Percentiles rank a stretch among this genome's conserved stretches.
phyloP scores from a whole-genome alignment of 2,888 invertebrate species.

The Exephanes ischioxanthus region DNA sequence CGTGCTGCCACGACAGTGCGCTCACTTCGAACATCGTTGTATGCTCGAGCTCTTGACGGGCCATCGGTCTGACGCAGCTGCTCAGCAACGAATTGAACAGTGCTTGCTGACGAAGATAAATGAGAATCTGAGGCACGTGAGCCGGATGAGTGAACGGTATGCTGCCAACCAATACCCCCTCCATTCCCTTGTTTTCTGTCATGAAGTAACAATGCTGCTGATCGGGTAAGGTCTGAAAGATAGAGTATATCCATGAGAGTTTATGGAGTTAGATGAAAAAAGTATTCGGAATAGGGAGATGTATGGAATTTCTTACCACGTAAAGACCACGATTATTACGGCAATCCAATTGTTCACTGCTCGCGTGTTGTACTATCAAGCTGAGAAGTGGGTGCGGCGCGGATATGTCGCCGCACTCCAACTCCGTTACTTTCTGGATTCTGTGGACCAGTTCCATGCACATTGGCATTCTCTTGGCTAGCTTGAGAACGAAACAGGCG shows the following conservation, averaged over 20 bases:
- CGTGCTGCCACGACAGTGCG: constrained; percentile 95
- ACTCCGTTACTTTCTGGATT: constrained; percentile 88
- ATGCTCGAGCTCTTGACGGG: constrained; percentile 91
- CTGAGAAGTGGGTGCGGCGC: constrained; percentile 89
- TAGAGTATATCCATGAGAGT: background rate
- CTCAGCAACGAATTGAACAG: constrained; percentile 95
- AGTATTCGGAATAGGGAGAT: background rate
- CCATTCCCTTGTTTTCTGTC: constrained; percentile 92
- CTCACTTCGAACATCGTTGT: constrained; percentile 97
- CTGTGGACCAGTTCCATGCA: constrained; percentile 91
- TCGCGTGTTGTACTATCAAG: constrained; percentile 92
- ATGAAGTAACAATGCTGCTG: constrained; percentile 98
- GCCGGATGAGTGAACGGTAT: constrained; percentile 98
- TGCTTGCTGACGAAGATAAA: constrained; percentile 94
- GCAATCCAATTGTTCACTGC: constrained; percentile 90
- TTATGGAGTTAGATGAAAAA: background rate
- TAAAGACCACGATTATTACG: constrained; percentile 92
- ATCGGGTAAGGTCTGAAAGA: constrained; percentile 93
- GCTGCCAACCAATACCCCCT: constrained; percentile 91
- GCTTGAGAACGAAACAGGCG: constrained; percentile 94
- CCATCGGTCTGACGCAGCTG: constrained; percentile 94
- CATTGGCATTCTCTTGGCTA: constrained; percentile 95
- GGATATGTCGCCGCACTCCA: constrained; percentile 87
- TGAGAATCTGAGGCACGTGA: constrained; percentile 95
- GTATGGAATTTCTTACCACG: constrained; percentile 89